Evolutionary conservation across 2,888 invertebrate species (phyloP), one percentile per base, ranked within the genome.

Genomic region (Hyles lineata): DNA sequence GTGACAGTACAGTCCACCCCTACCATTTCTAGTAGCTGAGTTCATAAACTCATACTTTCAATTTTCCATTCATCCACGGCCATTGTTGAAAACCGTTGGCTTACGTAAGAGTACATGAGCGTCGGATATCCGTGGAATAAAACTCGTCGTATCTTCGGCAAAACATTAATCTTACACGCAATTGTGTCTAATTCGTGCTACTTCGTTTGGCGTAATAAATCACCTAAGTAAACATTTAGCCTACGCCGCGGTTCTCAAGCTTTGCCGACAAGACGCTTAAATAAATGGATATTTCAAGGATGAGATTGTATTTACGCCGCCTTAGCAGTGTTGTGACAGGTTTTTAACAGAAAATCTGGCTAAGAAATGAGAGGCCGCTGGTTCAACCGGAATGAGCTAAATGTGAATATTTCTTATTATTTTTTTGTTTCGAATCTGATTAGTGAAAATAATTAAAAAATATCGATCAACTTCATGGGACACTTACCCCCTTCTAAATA

Each of bases 171-270:
- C 91, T 89, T 88, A 76, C 76, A 84, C 79, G 87, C 89, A 90
- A 89, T 89, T 90, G 89, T 90, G 87, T 88, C 89, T 90, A 89
- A 90, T 90, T 89, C 89, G 85, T 82, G 82, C 82, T 85, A 84
- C 88, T 89, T 88, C 85, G 87, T 86, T 82, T 83, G 83, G 80
- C 81, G 83, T 87, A 88, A 90, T 91, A 91, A 90, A 91, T 91
- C 90, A 90, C 87, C 83, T 80, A 83, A 87, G 83, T 86, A 86
- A 85, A 80, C 77, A 80, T 75, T 78, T 76, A 76, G 69, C 74
- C 58, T 59, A 63, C 43, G 74, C 74, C 52, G 67, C 67, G 74
- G 60, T 74, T 71, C 74, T 69, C 73, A 74, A 72, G 35, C 61
- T 61, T 59, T 50, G 43, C 43, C 50, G 60, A 43, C 72, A 60